These are phyloP conservation scores for Sinhomidia bicolor DNA, from an alignment of 2,888 invertebrate genomes.

Conservation along the genomic window DNA sequence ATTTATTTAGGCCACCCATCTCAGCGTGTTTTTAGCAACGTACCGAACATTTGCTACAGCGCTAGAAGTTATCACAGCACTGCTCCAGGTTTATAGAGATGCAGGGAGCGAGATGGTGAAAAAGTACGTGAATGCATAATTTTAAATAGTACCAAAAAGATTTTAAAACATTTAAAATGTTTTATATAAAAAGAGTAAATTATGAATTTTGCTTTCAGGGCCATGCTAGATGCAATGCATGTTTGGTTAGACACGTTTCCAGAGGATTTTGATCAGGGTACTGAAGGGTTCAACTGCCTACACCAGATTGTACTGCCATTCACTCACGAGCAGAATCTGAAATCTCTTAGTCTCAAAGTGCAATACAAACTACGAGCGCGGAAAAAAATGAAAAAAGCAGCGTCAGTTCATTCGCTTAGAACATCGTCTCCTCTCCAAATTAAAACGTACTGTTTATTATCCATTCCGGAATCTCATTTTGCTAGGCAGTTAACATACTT, in stretches of 20 bases:
- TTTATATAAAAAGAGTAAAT: no score
- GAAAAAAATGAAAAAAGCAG: slow-evolving; percentile 80
- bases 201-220: no score
- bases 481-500: slow-evolving; percentile 98
- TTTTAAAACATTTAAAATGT: background rate
- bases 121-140: slow-evolving; percentile 83
- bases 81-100: slow-evolving; percentile 76
- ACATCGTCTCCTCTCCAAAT: slow-evolving; percentile 79
- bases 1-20: slow-evolving; percentile 93
- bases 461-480: slow-evolving; percentile 91
- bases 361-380: slow-evolving; percentile 78
- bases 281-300: slow-evolving; percentile 78
- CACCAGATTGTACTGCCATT: slow-evolving; percentile 79
- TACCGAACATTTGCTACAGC: slow-evolving; percentile 96
- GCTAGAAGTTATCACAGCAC: slow-evolving; percentile 88
- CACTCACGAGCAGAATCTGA: slow-evolving; percentile 79
- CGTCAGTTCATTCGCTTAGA: slow-evolving; percentile 79
- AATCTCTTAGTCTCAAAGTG: slow-evolving; percentile 78
- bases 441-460: slow-evolving; percentile 77
- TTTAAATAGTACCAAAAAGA: background rate
- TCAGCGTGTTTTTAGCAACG: slow-evolving; percentile 98
- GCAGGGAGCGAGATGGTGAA: slow-evolving; percentile 87
- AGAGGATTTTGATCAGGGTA: slow-evolving; percentile 86
- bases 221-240: slow-evolving; percentile 93
- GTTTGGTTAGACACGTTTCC: slow-evolving; percentile 99